Evolutionary conservation across 2,113 vertebrate genomes (phyloP).

Genomic region (Coracopsis vasa): DNA sequence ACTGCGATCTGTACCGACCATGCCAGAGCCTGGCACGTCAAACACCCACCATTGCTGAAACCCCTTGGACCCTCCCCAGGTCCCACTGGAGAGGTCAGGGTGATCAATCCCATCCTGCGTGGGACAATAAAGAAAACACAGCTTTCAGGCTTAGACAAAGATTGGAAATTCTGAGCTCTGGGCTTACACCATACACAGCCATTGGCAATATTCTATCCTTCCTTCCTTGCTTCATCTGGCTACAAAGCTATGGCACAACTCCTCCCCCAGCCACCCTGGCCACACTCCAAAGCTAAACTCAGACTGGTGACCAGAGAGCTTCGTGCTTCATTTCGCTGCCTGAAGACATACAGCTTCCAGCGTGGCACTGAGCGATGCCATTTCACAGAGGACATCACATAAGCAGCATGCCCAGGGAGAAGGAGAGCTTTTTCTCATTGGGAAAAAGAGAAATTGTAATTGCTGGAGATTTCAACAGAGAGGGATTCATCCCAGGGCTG

Average conservation of each 20-base stretch:
- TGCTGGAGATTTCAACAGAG: background rate
- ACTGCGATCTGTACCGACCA: background rate
- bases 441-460: background rate
- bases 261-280: fast-evolving
- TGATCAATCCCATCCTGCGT: background rate
- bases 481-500: background rate
- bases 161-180: background rate
- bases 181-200: fast-evolving
- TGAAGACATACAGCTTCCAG: background rate
- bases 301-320: fast-evolving
- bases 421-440: background rate
- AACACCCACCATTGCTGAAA: background rate
- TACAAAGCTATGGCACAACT: background rate
- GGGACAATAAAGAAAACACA: background rate
- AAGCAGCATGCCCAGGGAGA: background rate
- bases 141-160: background rate
- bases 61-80: fast-evolving
- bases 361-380: fast-evolving
- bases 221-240: background rate
- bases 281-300: background rate
- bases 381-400: background rate
- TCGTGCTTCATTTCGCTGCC: background rate
- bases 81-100: background rate
- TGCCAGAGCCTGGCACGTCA: fast-evolving
- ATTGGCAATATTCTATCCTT: background rate